Conservation (phyloP, 2,797 vertebrate species). For the Silurus lanzhouensis region DNA sequence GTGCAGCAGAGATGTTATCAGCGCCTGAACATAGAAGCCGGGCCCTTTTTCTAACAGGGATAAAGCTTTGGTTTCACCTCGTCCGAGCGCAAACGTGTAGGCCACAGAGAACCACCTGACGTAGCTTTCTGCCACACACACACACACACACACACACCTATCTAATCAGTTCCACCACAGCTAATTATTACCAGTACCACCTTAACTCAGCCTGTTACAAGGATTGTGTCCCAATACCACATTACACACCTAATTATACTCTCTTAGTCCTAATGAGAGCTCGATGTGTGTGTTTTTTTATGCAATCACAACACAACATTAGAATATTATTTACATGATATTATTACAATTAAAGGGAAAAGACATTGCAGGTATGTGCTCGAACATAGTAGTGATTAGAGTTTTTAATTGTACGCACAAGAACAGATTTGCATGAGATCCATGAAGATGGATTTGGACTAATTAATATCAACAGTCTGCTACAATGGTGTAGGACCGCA, state of each 20-base stretch:
- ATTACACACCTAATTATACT: constrained; percentile 18
- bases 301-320: background rate
- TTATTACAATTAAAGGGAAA: background rate
- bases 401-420: too few species aligned
- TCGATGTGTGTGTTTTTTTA: background rate
- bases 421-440: too few species aligned
- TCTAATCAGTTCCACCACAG: constrained; percentile 28
- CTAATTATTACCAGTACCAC: constrained; percentile 28
- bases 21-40: constrained; percentile 71
- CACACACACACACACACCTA: background rate
- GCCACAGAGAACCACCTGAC: constrained; percentile 26
- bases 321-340: background rate
- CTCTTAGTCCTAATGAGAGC: background rate
- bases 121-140: constrained; percentile 1
- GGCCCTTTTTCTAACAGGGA: constrained; percentile 72
- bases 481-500: too few species aligned
- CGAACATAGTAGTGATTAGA: background rate
- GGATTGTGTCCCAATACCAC: background rate
- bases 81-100: constrained; percentile 43
- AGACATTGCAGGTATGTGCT: background rate
- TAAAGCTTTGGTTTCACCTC: constrained; percentile 75
- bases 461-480: too few species aligned
- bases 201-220: background rate
- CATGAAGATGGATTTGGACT: too few species aligned
- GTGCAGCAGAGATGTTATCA: constrained; percentile 76